Base-by-base conservation (phyloP, 1,140 invertebrate species). In the Cataglyphis hispanica region DNA sequence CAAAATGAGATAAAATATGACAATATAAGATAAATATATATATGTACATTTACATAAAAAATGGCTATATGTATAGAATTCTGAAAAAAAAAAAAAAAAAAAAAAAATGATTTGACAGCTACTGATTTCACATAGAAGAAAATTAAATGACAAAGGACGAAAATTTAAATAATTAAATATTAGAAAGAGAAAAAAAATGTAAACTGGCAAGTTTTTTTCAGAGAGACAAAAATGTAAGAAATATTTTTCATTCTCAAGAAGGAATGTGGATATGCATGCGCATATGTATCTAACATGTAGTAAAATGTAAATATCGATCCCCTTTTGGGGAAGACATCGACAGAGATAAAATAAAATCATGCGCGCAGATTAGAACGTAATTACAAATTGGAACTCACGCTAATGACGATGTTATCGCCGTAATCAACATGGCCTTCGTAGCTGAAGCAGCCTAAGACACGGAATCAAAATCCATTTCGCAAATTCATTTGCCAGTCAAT, bases 371-470 rank as follows among this genome's bases (percentile, higher is more conserved):
- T 7, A 61, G 3, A 25, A n/a, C 10, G 4, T 19, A n/a, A 58
- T 22, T 50, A 16, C 16, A 11, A 43, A 19, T 31, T 43, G 25
- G 3, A 40, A 43, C 58, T 76, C 11, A 61, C 74, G 3, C 16
- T 46, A 40, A 7, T 40, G 37, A 7, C 40, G 74, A 43, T 58
- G 16, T n/a, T 34, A 22, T 50, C 7, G 13, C 22, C 7, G 7
- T 58, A 58, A 58, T 75, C 43, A 77, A 77, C 6, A 37, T n/a
- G 58, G 22, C 58, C 58, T 43, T 63, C 19, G 74, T 34, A 43
- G 22, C 16, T 11, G 74, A 58, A 22, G 34, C 34, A 46, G 16
- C 56, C 43, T 40, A 40, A 22, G 13, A 37, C 27, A 16, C 34
- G 22, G 16, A 10, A 75, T 58, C 5, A 22, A 31, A 31, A 58